These are phyloP conservation scores for Nudaria mundana DNA, from an alignment of 2,888 invertebrate genomes.

Conservation along the genomic window DNA sequence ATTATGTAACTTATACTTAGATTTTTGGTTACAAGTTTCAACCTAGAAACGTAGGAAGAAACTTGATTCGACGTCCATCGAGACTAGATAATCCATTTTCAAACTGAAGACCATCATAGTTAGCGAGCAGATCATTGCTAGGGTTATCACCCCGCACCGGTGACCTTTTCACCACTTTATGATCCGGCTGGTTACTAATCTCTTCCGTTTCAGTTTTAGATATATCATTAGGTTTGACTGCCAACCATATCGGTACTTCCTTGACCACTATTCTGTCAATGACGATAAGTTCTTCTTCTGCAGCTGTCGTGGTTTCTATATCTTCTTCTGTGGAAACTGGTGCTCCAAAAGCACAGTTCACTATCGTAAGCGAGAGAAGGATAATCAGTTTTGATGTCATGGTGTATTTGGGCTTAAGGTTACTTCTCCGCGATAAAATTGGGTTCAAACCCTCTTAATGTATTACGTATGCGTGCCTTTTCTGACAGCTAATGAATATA, in stretches of 20 bases:
- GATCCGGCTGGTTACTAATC: constrained; percentile 26
- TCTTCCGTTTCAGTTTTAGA: constrained; percentile 32
- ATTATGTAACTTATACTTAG: no score
- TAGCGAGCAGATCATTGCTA: constrained; percentile 59
- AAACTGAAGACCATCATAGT: constrained; percentile 52
- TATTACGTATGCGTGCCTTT: constrained; percentile 35
- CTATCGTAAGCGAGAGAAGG: constrained; percentile 54
- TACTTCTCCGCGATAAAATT: constrained; percentile 48
- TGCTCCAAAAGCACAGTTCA: constrained; percentile 43
- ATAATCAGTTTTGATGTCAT: constrained; percentile 55
- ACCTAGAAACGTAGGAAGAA: constrained; percentile 68
- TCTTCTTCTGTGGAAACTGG: constrained; percentile 43
- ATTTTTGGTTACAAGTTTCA: no score
- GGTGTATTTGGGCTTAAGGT: constrained; percentile 47
- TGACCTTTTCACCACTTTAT: constrained; percentile 61
- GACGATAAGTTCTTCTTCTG: constrained; percentile 35
- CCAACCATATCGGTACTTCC: constrained; percentile 50
- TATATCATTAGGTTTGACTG: constrained; percentile 36
- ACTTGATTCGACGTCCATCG: constrained; percentile 67
- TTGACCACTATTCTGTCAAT: constrained; percentile 53
- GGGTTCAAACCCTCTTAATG: constrained; percentile 42
- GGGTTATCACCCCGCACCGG: constrained; percentile 58
- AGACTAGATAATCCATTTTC: constrained; percentile 53
- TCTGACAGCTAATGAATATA: constrained; percentile 16
- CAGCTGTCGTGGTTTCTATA: constrained; percentile 38